A percentile compares a stretch with the other conserved stretches of the same genome.
phyloP scores from a whole-genome alignment of 2,888 invertebrate species.

The Augiades crinisus region DNA sequence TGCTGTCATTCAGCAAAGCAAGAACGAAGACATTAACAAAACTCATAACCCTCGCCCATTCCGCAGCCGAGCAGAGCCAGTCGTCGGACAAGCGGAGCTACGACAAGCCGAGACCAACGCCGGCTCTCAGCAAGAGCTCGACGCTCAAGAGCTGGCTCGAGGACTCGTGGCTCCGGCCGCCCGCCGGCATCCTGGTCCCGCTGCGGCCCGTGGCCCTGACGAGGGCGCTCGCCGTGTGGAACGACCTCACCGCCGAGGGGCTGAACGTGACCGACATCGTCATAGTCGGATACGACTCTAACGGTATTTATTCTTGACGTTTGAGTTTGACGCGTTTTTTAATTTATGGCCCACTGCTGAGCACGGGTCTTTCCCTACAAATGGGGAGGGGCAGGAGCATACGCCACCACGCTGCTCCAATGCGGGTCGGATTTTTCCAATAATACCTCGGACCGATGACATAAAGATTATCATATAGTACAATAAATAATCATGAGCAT shows the following conservation, averaged over 20 bases:
- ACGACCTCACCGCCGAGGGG: slow-evolving; percentile 55
- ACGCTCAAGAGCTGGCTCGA: slow-evolving; percentile 66
- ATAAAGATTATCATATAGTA: no score
- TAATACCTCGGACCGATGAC: no score
- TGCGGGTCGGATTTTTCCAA: no score
- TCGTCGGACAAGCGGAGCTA: slow-evolving; percentile 42
- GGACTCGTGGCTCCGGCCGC: slow-evolving; percentile 69
- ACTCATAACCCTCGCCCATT: not conserved
- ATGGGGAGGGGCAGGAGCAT: no score
- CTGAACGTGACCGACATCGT: slow-evolving; percentile 64
- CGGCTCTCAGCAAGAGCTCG: slow-evolving; percentile 47
- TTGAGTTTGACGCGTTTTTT: no score
- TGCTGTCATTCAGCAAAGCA: no score
- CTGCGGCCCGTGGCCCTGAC: slow-evolving; percentile 60
- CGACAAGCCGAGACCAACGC: slow-evolving; percentile 42
- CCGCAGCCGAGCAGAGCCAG: slow-evolving; percentile 46
- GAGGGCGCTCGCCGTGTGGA: slow-evolving; percentile 67
- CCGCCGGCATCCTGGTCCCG: slow-evolving; percentile 69
- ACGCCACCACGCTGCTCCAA: no score
- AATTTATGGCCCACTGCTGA: no score
- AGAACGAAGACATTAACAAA: no score
- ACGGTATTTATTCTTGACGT: slow-evolving; percentile 61
- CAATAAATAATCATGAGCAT: no score
- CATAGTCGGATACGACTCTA: slow-evolving; percentile 70
- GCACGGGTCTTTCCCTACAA: no score